Conservation (phyloP, 2,888 invertebrate genomes). For the Mythimna albipuncta region DNA sequence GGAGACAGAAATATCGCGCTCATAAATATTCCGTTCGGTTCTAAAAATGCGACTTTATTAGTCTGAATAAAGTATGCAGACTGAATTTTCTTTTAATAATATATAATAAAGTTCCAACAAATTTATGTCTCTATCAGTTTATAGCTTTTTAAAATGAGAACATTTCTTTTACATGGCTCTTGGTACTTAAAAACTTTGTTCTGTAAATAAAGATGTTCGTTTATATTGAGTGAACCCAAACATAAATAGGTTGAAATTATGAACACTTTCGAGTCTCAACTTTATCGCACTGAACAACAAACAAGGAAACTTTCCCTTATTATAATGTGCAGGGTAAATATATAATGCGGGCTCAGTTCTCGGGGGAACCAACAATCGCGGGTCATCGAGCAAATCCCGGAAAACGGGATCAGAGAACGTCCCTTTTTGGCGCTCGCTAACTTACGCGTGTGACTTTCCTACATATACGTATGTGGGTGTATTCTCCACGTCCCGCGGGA, state of each 20-base stretch:
- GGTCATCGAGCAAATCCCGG: conserved; percentile 51
- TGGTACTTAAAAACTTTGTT: conserved; percentile 10
- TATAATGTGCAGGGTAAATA: conserved; percentile 59
- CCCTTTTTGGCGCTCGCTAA: conserved; percentile 43
- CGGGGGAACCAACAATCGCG: conserved; percentile 48
- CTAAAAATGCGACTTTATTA: conserved; percentile 54
- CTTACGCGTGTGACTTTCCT: conserved; percentile 8
- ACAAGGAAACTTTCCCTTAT: conserved; percentile 48
- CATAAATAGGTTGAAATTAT: conserved; percentile 3
- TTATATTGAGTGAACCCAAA: conserved; percentile 11
- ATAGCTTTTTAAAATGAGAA: conserved; percentile 32
- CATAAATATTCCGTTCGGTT: conserved; percentile 54
- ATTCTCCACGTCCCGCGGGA: conserved; percentile 37
- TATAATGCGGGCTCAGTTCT: conserved; percentile 56
- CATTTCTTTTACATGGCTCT: conserved; percentile 20
- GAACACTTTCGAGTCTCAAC: conserved; percentile 16
- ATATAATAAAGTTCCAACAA: conserved; percentile 36
- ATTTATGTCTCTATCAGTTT: conserved; percentile 38
- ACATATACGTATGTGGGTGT: conserved; percentile 10
- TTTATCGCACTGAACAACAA: conserved; percentile 40
- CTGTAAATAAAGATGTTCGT: conserved; percentile 5
- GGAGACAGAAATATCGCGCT: conserved; percentile 50
- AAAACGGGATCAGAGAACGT: conserved; percentile 50
- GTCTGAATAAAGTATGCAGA: conserved; percentile 44
- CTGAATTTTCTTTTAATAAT: conserved; percentile 47